Conservation (phyloP, 2,113 vertebrate genomes). For the Sebastes schlegelii region DNA sequence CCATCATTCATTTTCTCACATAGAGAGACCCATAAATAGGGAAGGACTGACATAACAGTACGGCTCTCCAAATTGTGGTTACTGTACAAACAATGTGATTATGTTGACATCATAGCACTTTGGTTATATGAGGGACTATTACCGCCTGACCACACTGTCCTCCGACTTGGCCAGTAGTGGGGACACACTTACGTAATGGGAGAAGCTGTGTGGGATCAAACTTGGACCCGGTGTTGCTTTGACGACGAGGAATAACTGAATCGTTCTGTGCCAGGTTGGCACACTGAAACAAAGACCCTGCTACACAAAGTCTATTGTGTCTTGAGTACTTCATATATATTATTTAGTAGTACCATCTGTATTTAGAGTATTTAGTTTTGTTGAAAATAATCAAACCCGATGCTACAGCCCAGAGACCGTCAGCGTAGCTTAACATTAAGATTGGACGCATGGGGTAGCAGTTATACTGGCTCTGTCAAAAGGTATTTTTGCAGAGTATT, state of each 20-base stretch:
- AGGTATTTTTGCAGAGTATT: no score
- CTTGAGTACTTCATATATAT: neutral
- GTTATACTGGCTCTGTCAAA: no score
- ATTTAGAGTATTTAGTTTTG: neutral
- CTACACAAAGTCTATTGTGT: conserved; percentile 16
- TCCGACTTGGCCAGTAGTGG: conserved; percentile 60
- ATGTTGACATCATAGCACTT: conserved; percentile 81
- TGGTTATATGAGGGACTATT: conserved; percentile 70
- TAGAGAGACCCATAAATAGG: conserved; percentile 60
- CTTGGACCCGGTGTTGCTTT: conserved; percentile 54
- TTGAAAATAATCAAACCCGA: neutral
- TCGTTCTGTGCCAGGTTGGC: conserved; percentile 41
- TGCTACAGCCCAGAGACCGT: neutral
- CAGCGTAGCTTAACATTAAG: neutral
- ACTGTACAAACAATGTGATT: conserved; percentile 80
- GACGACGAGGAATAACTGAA: conserved; percentile 51
- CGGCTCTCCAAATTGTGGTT: conserved; percentile 65
- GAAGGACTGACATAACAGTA: conserved; percentile 70
- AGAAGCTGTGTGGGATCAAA: conserved; percentile 68
- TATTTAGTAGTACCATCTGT: no score
- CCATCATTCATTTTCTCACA: conserved; percentile 73
- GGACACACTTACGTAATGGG: conserved; percentile 78
- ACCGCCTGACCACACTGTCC: conserved; percentile 68
- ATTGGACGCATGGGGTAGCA: no score
- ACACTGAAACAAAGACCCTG: conserved; percentile 42